Evolutionary conservation across 1,140 invertebrate species (phyloP), one percentile per base, ranked within the genome.

Genomic region (Brachionus koreanus): DNA sequence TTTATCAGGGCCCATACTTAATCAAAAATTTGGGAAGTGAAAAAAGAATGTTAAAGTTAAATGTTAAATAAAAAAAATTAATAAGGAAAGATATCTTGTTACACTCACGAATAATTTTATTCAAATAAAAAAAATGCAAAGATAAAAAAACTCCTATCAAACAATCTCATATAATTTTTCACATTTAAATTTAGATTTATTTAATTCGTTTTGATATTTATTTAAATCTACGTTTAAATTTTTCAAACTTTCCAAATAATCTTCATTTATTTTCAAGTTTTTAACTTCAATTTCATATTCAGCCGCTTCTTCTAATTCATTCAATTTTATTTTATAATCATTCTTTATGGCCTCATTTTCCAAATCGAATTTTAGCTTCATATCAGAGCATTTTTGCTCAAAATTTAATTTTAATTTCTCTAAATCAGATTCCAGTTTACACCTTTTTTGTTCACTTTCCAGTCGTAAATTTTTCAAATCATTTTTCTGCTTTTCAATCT

Each of bases 401-500:
- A 79, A 65, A 16, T 79, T 16, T 4, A 63, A 13, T 35, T 65
- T 61, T 9, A 79, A 42, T 43, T 33, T 33, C 23, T 57, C 42
- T 23, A 79, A 65, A 0, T 79, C 46, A 16, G 33, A 39, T 35
- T 79, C 76, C 13, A 84, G 19, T 79, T 84, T 74, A 25, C 83
- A 84, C 2, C 86, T 46, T 10, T 84, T 85, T 39, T 85, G 83
- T 72, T 86, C 83, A 19, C 85, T 85, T 42, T 72, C 83, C 52
- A 86, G 75, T 82, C 84, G 84, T 10, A 85, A 84, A 46, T 85
- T 84, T 1, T 72, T 81, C 52, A 86, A 67, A 52, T 84, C 83
- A 83, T 86, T 86, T 82, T 84, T 61, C 61, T 86, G 85, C 49
- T 83, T 83, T n/a, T 86, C 83, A 12, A 86, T 84, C 49, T 87